Conservation (phyloP, 2,797 vertebrate species). For the Poecilia picta region DNA sequence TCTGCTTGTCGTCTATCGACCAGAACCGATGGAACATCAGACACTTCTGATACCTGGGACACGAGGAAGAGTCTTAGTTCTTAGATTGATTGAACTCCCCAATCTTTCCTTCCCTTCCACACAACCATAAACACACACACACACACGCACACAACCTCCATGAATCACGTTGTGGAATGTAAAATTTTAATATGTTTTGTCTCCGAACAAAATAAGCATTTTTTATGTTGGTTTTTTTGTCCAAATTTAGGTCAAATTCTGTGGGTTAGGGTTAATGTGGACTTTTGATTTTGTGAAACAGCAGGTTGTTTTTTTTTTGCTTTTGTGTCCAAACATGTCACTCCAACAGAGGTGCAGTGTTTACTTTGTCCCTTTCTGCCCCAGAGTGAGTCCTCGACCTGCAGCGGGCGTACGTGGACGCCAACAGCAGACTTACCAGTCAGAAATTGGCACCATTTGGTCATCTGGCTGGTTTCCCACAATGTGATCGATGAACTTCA, state of each 20-base stretch:
- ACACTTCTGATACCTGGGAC: slow-evolving; percentile 85
- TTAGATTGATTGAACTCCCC: not conserved
- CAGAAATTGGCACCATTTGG: slow-evolving; percentile 82
- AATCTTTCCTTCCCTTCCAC: not conserved
- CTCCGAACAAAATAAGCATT: not conserved
- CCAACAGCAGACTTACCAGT: slow-evolving; percentile 80
- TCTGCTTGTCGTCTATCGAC: slow-evolving; percentile 88
- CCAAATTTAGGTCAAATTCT: not conserved
- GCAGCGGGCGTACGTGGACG: slow-evolving; percentile 50
- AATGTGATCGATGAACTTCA: slow-evolving; percentile 86
- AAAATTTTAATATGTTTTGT: not conserved
- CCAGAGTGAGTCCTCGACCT: slow-evolving; percentile 28
- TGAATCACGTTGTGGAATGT: not conserved
- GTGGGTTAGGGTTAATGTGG: not conserved
- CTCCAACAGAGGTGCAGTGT: slow-evolving; percentile 21
- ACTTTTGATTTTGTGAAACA: not conserved
- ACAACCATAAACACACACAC: too few species aligned
- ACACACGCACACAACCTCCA: not conserved
- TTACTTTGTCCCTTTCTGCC: slow-evolving; percentile 59
- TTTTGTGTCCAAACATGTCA: slow-evolving; percentile 1
- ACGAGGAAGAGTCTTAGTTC: not conserved
- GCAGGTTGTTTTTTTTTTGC: not conserved
- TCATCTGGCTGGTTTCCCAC: slow-evolving; percentile 89
- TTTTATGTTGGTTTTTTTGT: not conserved
- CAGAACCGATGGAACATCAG: slow-evolving; percentile 88